Evolutionary conservation across 1,140 invertebrate species (phyloP).

Genomic region (Pseudomyrmex pallidus): DNA sequence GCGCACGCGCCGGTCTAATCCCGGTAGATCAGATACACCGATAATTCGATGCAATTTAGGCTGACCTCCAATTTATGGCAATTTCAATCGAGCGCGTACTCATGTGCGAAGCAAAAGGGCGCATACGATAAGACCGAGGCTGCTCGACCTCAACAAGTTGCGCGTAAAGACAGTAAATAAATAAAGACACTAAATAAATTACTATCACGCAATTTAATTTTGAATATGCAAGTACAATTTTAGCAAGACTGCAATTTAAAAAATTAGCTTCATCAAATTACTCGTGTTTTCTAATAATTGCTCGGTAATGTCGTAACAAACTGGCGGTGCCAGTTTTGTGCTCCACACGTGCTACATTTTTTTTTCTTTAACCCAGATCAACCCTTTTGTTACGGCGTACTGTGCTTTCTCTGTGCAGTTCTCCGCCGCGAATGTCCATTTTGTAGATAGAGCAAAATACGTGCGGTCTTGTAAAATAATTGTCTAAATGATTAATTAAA

Average conservation of each 20-base stretch:
- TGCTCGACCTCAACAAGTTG: neutral
- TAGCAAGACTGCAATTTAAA: constrained; percentile 25
- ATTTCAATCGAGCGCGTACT: constrained; percentile 4
- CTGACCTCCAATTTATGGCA: constrained; percentile 9
- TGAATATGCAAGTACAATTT: neutral
- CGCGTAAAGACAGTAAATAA: neutral
- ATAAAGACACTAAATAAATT: constrained; percentile 13
- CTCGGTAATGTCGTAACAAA: neutral
- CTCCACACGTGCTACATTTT: neutral
- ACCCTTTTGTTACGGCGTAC: neutral
- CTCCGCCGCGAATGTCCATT: no score
- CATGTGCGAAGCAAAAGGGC: neutral
- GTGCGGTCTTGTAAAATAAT: no score
- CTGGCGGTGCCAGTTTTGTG: neutral
- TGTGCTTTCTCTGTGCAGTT: no score
- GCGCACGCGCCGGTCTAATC: constrained; percentile 4
- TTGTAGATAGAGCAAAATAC: no score
- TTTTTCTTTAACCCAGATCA: constrained; percentile 30
- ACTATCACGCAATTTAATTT: neutral
- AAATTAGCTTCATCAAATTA: neutral
- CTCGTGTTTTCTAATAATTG: constrained; percentile 1
- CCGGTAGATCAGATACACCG: constrained; percentile 1
- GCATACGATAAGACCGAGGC: neutral
- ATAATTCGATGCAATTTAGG: constrained; percentile 39
- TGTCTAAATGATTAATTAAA: no score